phyloP scores from a whole-genome alignment of 2,888 invertebrate genomes.

The Leptodirus hochenwartii region DNA sequence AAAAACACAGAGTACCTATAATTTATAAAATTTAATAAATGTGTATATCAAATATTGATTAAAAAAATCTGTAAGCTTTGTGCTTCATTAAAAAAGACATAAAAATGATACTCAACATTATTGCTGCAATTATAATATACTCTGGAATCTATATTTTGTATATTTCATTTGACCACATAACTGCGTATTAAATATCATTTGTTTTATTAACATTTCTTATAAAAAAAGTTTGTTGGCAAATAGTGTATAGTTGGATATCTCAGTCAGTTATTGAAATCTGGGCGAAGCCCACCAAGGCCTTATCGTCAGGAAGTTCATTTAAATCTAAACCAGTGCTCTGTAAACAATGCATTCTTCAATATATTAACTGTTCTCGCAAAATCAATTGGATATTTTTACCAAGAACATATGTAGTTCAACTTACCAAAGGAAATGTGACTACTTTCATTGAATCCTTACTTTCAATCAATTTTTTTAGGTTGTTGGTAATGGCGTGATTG shows the following conservation, averaged over 20 bases:
- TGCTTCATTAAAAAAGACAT: no score
- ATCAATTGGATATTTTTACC: not conserved
- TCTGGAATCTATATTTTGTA: no score
- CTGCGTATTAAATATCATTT: no score
- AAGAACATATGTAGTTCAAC: constrained; percentile 14
- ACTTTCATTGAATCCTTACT: constrained; percentile 44
- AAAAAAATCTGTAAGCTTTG: no score
- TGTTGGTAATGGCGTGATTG: constrained; percentile 78
- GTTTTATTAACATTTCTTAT: no score
- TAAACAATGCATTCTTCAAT: constrained; percentile 20
- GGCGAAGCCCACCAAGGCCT: constrained; percentile 89
- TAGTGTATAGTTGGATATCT: constrained; percentile 7
- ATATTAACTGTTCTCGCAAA: constrained; percentile 5
- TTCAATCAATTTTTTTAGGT: constrained; percentile 81
- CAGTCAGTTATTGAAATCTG: constrained; percentile 89
- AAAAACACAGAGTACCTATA: no score
- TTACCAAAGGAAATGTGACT: constrained; percentile 76
- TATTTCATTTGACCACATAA: no score
- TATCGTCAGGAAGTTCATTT: constrained; percentile 81
- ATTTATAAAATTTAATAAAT: no score
- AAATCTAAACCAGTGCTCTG: constrained; percentile 48
- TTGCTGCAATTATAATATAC: no score
- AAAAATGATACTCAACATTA: no score
- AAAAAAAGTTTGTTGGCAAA: no score
- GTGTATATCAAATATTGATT: no score